Percentiles rank a stretch among this genome's conserved stretches.
Evolutionary conservation across 1,140 invertebrate genomes (phyloP).

Genomic region (Stenopsyche tienmushanensis): DNA sequence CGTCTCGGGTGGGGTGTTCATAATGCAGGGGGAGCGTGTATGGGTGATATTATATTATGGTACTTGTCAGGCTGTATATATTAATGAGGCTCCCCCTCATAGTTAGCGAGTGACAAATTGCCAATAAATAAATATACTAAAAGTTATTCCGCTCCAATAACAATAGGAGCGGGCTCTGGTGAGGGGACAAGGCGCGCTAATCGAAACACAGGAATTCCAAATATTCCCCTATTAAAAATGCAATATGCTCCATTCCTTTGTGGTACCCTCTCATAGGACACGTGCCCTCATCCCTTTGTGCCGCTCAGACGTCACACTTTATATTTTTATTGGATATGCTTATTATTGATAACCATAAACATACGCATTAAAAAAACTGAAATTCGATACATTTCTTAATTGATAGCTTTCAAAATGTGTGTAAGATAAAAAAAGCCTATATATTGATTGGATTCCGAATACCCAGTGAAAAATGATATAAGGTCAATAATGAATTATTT

Average conservation of each 20-base stretch:
- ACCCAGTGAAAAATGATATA: no score
- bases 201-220: slow-evolving; percentile 30
- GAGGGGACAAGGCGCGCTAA: slow-evolving; percentile 12
- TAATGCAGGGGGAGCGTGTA: no score
- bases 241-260: slow-evolving; percentile 18
- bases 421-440: no score
- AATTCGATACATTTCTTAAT: no score
- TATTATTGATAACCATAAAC: no score
- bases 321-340: slow-evolving; percentile 27
- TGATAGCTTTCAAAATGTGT: no score
- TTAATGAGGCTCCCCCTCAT: slow-evolving; percentile 10
- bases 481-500: no score
- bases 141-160: slow-evolving; percentile 23
- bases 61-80: no score
- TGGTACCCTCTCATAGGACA: background rate
- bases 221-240: slow-evolving; percentile 33
- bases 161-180: slow-evolving; percentile 15
- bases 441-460: no score
- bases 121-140: slow-evolving; percentile 30
- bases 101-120: slow-evolving; percentile 29
- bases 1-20: no score
- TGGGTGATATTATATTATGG: no score
- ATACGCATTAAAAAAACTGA: no score
- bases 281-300: slow-evolving; percentile 15
- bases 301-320: background rate